Conservation (phyloP, 2,797 vertebrate species). For the Apogon talboti region DNA sequence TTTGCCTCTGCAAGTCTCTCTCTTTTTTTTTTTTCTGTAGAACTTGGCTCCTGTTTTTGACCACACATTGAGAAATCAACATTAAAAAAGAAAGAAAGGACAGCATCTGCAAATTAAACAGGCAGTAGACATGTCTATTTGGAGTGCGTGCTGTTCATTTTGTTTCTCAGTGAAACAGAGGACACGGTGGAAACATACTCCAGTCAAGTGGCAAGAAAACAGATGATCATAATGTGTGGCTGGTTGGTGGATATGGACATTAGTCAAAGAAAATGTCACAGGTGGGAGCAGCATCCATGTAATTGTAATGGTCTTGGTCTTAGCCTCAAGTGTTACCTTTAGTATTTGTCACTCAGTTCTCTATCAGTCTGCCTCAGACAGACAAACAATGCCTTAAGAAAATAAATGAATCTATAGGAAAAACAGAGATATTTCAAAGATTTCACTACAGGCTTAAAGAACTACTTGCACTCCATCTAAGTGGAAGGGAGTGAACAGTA, state of each 20-base stretch:
- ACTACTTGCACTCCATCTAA: slow-evolving; percentile 35
- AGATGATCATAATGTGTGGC: slow-evolving; percentile 40
- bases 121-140: background rate
- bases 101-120: background rate
- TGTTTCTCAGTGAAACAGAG: slow-evolving; percentile 13
- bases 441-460: slow-evolving; percentile 46
- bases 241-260: slow-evolving; percentile 37
- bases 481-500: slow-evolving; percentile 25
- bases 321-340: slow-evolving; percentile 51
- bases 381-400: slow-evolving; percentile 64
- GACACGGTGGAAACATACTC: slow-evolving; percentile 22
- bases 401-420: slow-evolving; percentile 71
- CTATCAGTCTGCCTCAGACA: slow-evolving; percentile 57
- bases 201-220: slow-evolving; percentile 32
- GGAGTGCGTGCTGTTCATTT: background rate
- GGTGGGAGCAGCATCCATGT: slow-evolving; percentile 48
- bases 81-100: no score
- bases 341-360: slow-evolving; percentile 58
- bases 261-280: slow-evolving; percentile 50
- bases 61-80: no score
- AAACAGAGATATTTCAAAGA: slow-evolving; percentile 68
- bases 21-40: no score
- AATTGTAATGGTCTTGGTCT: slow-evolving; percentile 56
- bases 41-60: no score
- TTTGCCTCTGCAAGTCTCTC: no score